Evolutionary conservation across 2,797 vertebrate species (phyloP), one percentile per base, ranked within the genome.

Genomic region (Lates japonicus): DNA sequence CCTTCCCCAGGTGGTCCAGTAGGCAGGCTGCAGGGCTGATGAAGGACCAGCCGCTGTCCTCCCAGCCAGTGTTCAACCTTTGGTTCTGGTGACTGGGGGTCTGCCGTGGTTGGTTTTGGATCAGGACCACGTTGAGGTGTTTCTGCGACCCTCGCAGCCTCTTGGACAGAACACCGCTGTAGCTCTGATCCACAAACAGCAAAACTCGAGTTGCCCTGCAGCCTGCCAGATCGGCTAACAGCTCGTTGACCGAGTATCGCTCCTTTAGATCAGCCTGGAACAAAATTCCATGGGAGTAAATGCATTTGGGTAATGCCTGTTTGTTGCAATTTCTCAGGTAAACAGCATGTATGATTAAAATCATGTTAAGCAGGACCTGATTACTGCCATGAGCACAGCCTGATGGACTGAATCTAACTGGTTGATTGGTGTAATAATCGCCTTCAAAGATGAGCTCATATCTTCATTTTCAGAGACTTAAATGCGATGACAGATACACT

Each of bases 141-240:
- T 95, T 96, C 64, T 92, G 89, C 22, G 96, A 96, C 4, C 93
- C 91, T 33, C 79, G 85, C 64, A 97, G 92, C 83, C 96, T 93
- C 91, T 96, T 96, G 55, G 83, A 93, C 72, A 96, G 84, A 9
- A 93, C 94, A 0, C 92, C 91, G 0, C 92, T 94, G 93, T 96
- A 95, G 90, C 95, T 96, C 90, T 96, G 96, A 77, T 96, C 95
- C 77, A 97, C 93, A n/a, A 96, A 96, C 42, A 97, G 88, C 83
- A 97, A 68, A 60, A 96, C 96, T 0, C 95, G 91, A 8, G 85
- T 88, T 0, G 96, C 96, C 55, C 80, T 91, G 88, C 96, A 96
- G 72, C 95, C 95, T 0, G 95, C 95, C 75, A 95, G 83, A 83
- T 94, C 88, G 0, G 77, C 70, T 44, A 91, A 88, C 72, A 97